These are phyloP conservation scores for Sphyrna mokarran DNA, from an alignment of 2,113 vertebrate species.

Conservation along the genomic window DNA sequence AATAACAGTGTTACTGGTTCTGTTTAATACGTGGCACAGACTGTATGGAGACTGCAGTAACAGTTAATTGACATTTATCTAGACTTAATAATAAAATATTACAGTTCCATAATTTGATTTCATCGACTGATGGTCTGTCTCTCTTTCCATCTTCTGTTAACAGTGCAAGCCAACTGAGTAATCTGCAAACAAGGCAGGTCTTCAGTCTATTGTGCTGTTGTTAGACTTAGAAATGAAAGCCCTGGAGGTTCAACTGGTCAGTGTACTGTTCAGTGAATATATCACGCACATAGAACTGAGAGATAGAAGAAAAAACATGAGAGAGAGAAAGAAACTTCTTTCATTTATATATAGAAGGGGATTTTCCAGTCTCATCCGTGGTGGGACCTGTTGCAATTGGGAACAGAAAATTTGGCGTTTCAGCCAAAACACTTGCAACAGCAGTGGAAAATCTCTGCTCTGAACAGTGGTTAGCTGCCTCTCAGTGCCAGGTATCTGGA, in stretches of 20 bases:
- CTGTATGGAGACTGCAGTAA: background rate
- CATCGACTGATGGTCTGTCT: background rate
- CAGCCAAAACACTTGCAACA: too few relatives aligned
- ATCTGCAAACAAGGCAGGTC: background rate
- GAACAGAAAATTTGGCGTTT: too few relatives aligned
- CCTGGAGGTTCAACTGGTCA: background rate
- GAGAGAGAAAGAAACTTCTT: background rate
- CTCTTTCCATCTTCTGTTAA: background rate
- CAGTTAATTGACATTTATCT: background rate
- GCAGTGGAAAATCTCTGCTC: too few relatives aligned
- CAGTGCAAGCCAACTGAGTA: background rate
- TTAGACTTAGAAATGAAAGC: background rate
- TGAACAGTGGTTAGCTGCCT: too few relatives aligned
- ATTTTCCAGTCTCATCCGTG: too few relatives aligned
- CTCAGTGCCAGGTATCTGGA: too few relatives aligned
- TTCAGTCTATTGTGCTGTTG: background rate
- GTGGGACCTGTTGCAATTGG: too few relatives aligned
- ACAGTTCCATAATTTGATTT: background rate
- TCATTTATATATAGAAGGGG: background rate
- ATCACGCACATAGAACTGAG: too few relatives aligned
- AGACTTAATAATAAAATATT: background rate
- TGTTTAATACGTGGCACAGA: background rate
- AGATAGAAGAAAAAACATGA: too few relatives aligned
- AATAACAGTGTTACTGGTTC: background rate
- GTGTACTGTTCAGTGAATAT: background rate